Conservation (phyloP, 1,140 invertebrate genomes). For the Mactra quadrangularis region DNA sequence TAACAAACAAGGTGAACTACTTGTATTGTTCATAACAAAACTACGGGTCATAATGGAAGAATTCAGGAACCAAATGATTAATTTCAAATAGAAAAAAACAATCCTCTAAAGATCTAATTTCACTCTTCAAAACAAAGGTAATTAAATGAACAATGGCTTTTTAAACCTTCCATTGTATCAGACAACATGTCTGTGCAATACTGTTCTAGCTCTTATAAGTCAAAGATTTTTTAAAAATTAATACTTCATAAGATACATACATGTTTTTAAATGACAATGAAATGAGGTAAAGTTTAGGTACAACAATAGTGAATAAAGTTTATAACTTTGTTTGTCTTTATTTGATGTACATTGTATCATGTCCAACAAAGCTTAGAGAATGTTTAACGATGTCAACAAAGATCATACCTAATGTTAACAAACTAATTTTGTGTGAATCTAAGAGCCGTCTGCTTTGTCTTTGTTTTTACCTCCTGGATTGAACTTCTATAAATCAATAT, state of each 20-base stretch:
- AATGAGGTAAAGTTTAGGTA: too few species aligned
- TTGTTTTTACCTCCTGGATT: slow-evolving; percentile 21
- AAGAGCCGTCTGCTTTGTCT: slow-evolving; percentile 34
- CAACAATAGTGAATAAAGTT: too few species aligned
- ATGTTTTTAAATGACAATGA: neutral
- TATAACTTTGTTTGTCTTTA: too few species aligned
- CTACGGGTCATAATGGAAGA: slow-evolving; percentile 24
- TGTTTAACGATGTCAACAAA: too few species aligned
- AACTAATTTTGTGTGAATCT: slow-evolving; percentile 28
- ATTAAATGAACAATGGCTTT: slow-evolving; percentile 18
- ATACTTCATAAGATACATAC: too few species aligned
- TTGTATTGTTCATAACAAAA: slow-evolving; percentile 14
- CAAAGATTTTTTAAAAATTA: neutral
- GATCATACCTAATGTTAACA: too few species aligned
- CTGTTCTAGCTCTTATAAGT: neutral
- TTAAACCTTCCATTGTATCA: too few species aligned
- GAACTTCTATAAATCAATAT: slow-evolving; percentile 40
- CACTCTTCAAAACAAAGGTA: slow-evolving; percentile 24
- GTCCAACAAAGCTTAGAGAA: too few species aligned
- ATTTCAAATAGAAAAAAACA: slow-evolving; percentile 28
- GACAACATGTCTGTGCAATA: slow-evolving; percentile 22
- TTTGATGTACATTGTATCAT: too few species aligned
- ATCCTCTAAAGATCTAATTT: slow-evolving; percentile 1
- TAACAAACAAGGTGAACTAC: neutral
- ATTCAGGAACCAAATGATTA: slow-evolving; percentile 13